Conservation (phyloP, 2,113 vertebrate species). For the Zingel zingel region DNA sequence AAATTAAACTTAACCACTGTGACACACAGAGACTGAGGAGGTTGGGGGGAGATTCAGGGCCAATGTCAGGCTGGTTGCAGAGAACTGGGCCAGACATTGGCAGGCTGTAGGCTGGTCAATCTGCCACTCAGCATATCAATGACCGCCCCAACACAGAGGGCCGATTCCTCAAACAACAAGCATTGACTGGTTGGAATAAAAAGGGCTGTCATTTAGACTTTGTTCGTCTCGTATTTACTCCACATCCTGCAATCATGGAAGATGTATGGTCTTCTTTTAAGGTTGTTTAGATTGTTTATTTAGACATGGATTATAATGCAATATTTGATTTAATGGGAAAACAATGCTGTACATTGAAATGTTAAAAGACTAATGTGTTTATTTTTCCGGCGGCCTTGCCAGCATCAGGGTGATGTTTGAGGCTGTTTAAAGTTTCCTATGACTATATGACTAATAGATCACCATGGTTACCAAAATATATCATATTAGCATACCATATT, state of each 20-base stretch:
- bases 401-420: too few relatives aligned
- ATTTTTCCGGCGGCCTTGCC: too few relatives aligned
- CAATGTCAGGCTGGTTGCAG: background rate
- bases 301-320: background rate
- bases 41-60: background rate
- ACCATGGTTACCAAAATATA: too few relatives aligned
- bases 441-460: too few relatives aligned
- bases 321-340: background rate
- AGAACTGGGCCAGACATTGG: background rate
- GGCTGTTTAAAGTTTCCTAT: too few relatives aligned
- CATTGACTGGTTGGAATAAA: slow-evolving; percentile 15
- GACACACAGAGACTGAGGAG: background rate
- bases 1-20: background rate
- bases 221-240: background rate
- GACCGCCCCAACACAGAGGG: slow-evolving; percentile 34
- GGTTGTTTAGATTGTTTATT: background rate
- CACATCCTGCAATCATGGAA: background rate
- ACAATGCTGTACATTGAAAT: background rate
- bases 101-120: slow-evolving; percentile 22
- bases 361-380: too few relatives aligned
- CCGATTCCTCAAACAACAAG: slow-evolving; percentile 17
- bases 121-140: slow-evolving; percentile 52
- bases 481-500: too few relatives aligned
- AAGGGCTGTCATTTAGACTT: slow-evolving; percentile 4
- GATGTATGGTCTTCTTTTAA: background rate